A percentile compares a stretch with the other conserved stretches of the same genome.
phyloP scores from a whole-genome alignment of 2,888 invertebrate genomes.

The Tridacna gigas region DNA sequence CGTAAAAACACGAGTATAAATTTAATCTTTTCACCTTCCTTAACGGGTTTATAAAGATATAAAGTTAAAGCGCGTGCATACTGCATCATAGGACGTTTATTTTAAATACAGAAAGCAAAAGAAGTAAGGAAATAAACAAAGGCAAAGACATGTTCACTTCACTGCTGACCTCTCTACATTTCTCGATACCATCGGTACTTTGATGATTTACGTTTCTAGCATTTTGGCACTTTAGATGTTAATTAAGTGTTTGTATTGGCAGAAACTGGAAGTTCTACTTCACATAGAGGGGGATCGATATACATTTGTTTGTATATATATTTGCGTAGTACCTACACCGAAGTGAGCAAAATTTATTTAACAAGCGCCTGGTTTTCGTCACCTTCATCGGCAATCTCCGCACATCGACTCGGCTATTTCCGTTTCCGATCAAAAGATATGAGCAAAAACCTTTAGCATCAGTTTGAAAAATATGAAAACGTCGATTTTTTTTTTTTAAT shows the following conservation, averaged over 20 bases:
- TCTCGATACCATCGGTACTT: background rate
- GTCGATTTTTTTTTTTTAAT: too few relatives aligned
- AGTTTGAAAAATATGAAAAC: too few relatives aligned
- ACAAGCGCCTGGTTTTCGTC: background rate
- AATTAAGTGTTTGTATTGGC: constrained; percentile 5
- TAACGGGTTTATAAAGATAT: too few relatives aligned
- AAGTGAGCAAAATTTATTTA: background rate
- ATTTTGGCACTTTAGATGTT: background rate
- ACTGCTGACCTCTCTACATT: background rate
- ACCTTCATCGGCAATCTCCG: background rate
- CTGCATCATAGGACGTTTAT: too few relatives aligned
- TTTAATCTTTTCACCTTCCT: too few relatives aligned
- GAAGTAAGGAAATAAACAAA: too few relatives aligned
- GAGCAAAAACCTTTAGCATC: too few relatives aligned
- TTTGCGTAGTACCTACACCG: background rate
- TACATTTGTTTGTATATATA: constrained; percentile 3
- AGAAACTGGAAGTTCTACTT: background rate
- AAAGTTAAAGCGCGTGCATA: too few relatives aligned
- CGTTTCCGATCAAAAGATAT: background rate
- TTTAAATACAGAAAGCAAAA: too few relatives aligned
- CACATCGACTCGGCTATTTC: background rate
- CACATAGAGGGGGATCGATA: background rate
- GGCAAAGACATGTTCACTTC: too few relatives aligned
- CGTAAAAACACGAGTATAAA: too few relatives aligned
- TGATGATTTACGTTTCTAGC: background rate